A percentile compares a stretch with the other conserved stretches of the same genome.
Conservation (phyloP, 2,888 invertebrate species). For the Campaea margaritaria region DNA sequence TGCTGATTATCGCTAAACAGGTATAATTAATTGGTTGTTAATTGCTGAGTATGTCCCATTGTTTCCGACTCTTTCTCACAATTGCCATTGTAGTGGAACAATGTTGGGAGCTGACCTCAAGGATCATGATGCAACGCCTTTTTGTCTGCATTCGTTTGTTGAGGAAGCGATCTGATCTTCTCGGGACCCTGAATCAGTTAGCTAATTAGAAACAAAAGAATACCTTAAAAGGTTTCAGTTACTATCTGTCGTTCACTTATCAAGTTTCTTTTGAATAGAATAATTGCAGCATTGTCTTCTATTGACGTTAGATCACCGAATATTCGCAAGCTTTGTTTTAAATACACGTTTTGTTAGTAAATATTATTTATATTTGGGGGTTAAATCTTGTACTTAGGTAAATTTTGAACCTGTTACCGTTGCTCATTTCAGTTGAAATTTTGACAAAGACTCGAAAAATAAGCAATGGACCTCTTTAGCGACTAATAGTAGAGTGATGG, state of each 20-base stretch:
- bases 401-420: too few species aligned
- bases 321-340: too few species aligned
- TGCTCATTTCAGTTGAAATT: too few species aligned
- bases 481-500: too few species aligned
- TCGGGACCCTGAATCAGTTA: slow-evolving; percentile 50
- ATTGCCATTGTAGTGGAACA: slow-evolving; percentile 81
- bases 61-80: slow-evolving; percentile 79
- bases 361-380: too few species aligned
- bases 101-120: slow-evolving; percentile 83
- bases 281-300: slow-evolving; percentile 3
- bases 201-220: slow-evolving; percentile 35
- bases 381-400: too few species aligned
- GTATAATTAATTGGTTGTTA: slow-evolving; percentile 81
- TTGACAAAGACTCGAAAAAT: too few species aligned
- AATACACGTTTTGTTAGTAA: too few species aligned
- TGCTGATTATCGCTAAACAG: slow-evolving; percentile 63
- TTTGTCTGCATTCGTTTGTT: slow-evolving; percentile 50
- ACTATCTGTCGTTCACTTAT: not conserved
- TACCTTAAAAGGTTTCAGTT: slow-evolving; percentile 15
- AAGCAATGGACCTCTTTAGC: too few species aligned
- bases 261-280: slow-evolving; percentile 4
- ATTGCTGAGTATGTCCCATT: slow-evolving; percentile 77
- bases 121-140: slow-evolving; percentile 69
- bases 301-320: not conserved
- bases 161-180: slow-evolving; percentile 56